Conservation (phyloP, 2,113 vertebrate genomes). For the Melanostigma gelatinosum region DNA sequence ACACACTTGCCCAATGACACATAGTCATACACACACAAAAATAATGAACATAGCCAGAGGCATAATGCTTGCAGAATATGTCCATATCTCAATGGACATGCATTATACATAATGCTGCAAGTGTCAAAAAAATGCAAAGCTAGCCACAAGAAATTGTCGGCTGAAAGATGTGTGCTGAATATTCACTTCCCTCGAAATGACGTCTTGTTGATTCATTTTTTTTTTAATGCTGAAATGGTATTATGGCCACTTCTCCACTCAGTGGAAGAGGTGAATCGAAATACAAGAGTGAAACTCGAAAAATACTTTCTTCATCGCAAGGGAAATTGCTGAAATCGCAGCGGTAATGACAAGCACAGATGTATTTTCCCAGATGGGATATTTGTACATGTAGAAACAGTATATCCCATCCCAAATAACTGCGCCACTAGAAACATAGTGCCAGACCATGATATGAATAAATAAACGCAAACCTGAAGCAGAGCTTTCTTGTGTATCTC, state of each 20-base stretch:
- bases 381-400: not conserved
- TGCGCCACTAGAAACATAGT: not conserved
- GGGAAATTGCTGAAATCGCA: not conserved
- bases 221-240: not conserved
- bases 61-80: conserved; percentile 27
- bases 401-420: not conserved
- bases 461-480: not conserved
- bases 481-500: not conserved
- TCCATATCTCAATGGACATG: conserved; percentile 28
- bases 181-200: not conserved
- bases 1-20: not conserved
- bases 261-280: not conserved
- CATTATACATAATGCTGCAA: conserved; percentile 49
- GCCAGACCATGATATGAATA: not conserved
- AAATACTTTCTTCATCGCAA: not conserved
- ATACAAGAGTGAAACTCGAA: not conserved
- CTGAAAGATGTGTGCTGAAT: conserved; percentile 12
- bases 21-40: conserved; percentile 17
- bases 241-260: not conserved
- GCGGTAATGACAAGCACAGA: not conserved
- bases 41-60: conserved; percentile 28
- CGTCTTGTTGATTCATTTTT: conserved; percentile 2
- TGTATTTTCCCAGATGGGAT: not conserved
- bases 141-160: conserved; percentile 18
- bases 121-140: conserved; percentile 10